Evolutionary conservation across 2,797 vertebrate species (phyloP).

Genomic region (Cyclura pinguis): DNA sequence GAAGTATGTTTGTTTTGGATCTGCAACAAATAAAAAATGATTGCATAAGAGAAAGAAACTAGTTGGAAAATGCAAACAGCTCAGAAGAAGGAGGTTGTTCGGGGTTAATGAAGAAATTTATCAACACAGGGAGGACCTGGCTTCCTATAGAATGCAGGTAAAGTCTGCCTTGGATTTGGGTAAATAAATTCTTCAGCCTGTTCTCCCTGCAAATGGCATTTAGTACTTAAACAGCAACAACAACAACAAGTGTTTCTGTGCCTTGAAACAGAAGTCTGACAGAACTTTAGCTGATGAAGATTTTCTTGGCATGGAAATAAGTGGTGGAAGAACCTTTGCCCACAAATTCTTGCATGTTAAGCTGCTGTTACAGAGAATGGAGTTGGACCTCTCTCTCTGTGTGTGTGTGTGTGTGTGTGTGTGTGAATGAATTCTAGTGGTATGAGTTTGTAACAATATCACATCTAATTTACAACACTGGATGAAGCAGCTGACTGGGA

Average conservation of each 20-base stretch:
- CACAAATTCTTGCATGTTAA: neutral
- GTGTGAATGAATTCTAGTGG: neutral
- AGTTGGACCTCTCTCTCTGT: neutral
- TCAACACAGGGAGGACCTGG: neutral
- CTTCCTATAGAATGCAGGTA: neutral
- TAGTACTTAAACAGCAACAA: neutral
- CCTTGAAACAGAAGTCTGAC: neutral
- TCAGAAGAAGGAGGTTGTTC: neutral
- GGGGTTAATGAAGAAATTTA: neutral
- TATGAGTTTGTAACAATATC: neutral
- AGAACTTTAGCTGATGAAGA: neutral
- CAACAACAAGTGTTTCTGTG: neutral
- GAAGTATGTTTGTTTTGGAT: neutral
- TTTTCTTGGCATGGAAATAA: neutral
- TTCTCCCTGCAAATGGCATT: neutral
- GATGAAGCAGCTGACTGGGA: neutral
- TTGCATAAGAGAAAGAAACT: neutral
- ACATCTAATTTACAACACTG: neutral
- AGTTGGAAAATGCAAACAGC: neutral
- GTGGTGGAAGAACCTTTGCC: neutral
- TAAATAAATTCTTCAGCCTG: neutral
- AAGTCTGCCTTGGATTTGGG: neutral
- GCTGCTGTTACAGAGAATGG: neutral
- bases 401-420: no score
- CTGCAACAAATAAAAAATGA: constrained; percentile 20